phyloP scores from a whole-genome alignment of 2,113 vertebrate species.

The Caracal caracal region DNA sequence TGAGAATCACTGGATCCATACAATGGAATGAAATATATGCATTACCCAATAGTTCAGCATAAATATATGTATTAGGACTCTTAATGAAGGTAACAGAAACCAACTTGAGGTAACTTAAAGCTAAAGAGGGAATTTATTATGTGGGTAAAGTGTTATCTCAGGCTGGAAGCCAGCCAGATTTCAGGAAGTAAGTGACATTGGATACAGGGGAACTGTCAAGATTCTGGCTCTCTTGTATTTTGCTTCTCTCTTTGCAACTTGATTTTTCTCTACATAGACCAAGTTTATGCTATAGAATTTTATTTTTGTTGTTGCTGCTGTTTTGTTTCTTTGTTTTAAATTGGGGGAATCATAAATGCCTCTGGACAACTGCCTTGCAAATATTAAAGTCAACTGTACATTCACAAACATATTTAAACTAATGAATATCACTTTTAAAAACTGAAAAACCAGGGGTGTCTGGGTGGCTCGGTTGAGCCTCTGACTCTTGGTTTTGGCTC shows the following conservation, averaged over 20 bases:
- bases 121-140: not conserved
- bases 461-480: not conserved
- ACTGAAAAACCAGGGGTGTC: not conserved
- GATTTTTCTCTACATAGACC: not conserved
- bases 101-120: not conserved
- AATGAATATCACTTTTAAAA: conserved; percentile 31
- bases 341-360: not conserved
- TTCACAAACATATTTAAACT: not conserved
- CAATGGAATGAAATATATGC: not conserved
- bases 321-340: conserved; percentile 37
- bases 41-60: not conserved
- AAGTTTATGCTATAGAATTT: not conserved
- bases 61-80: not conserved
- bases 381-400: not conserved
- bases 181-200: not conserved
- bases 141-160: not conserved
- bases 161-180: not conserved
- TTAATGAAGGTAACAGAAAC: conserved; percentile 46
- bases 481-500: not conserved
- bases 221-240: not conserved
- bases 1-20: not conserved
- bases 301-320: not conserved
- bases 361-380: conserved; percentile 28
- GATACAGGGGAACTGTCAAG: not conserved
- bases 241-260: not conserved